Base-by-base conservation (phyloP, 92 coral and sea anemone genomes). In the Montipora capitata region DNA sequence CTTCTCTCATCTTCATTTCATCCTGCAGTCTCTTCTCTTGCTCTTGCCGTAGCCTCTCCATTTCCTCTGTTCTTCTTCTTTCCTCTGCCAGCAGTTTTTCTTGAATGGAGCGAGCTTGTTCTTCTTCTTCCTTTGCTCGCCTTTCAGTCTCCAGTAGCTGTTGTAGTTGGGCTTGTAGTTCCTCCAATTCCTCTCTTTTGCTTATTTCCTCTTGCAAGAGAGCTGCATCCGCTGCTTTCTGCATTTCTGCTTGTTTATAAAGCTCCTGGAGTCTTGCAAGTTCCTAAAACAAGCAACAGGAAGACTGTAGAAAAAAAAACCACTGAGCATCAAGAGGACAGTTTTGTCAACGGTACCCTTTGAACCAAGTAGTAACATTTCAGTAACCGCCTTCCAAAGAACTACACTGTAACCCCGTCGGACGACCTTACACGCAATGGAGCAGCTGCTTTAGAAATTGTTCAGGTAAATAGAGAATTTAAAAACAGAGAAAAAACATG, bases 81-180 rank as follows among this genome's bases (percentile, higher is more conserved):
- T 95, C 99, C 54, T 95, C 94, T 8, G 68, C 83, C 68, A 96
- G 80, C 62, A 96, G 70, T 56, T 94, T 90, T 71, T 96, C 99
- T 81, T 96, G 98, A 27, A 92, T 79, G 9, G 96, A 93, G 35
- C 96, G 88, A 4, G 95, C 95, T 45, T 89, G 89, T 42, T 91
- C 96, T 67, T 96, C 99, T 63, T 93, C 98, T 69, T 95, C 99
- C 75, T 93, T 85, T 5, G 99, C 99, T 74, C 85, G 85, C 77
- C 93, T 92, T 85, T 96, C 98, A 35, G 92, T 90, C 71, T 93
- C 94, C 67, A 96, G 80, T 1, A 96, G 90, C 17, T 87, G 82
- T 63, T 96, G 95, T 54, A 96, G 79, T 64, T 96, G 96, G 74
- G 87, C 77, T 59, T 95, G 99, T 3, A 96, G 89, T 45, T 91